These are phyloP conservation scores for Micromussa lordhowensis DNA, from an alignment of 92 coral and sea anemone genomes.

Conservation along the genomic window DNA sequence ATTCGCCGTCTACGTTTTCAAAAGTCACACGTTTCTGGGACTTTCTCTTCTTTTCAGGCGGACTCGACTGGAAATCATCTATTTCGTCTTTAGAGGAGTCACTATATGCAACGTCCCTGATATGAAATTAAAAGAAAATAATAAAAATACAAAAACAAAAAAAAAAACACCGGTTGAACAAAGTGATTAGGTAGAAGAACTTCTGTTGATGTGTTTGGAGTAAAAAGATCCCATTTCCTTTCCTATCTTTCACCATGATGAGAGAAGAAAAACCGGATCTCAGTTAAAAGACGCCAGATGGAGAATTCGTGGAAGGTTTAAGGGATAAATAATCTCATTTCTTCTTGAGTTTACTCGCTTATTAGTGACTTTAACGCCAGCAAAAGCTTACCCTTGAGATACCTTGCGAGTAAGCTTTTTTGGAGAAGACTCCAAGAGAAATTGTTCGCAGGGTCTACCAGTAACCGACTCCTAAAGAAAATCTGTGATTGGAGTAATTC, in stretches of 20 bases:
- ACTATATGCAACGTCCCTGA: conserved; percentile 30
- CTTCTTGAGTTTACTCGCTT: background rate
- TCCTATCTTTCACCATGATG: background rate
- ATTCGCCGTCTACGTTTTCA: conserved; percentile 70
- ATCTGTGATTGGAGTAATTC: too few species aligned
- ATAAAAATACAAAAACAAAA: too few species aligned
- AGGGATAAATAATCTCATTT: background rate
- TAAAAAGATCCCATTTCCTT: background rate
- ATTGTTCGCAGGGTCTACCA: too few species aligned
- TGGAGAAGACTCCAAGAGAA: too few species aligned
- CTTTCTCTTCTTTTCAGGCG: conserved; percentile 58
- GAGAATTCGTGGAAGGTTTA: background rate
- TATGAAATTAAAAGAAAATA: background rate
- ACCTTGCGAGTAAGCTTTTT: too few species aligned
- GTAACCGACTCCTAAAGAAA: too few species aligned
- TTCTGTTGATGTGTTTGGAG: background rate
- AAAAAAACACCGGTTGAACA: background rate
- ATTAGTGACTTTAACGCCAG: too few species aligned
- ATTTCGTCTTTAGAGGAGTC: conserved; percentile 58
- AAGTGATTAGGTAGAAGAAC: background rate
- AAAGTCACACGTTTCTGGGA: conserved; percentile 81
- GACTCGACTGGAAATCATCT: conserved; percentile 37
- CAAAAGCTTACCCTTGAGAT: too few species aligned
- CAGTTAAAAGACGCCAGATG: background rate
- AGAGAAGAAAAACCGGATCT: background rate